Base-by-base conservation (phyloP, 2,888 invertebrate species). In the Dryococelus australis region DNA sequence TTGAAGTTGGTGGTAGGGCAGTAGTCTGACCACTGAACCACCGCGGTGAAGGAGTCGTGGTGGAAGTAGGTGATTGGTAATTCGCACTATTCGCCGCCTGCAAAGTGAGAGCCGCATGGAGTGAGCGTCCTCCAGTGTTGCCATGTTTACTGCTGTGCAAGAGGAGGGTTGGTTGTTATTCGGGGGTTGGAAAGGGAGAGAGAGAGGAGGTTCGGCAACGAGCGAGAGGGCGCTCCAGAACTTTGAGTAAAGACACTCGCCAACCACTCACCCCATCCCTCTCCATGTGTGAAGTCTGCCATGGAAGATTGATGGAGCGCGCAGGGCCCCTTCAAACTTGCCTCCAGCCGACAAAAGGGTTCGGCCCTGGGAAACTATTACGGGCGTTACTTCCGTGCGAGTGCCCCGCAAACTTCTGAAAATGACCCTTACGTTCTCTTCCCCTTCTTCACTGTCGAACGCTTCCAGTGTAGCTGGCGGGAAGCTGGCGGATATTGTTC, bases 321-420 rank as follows among this genome's bases (percentile, higher is more conserved):
- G 47, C 47, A 8, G 47, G 47, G 8, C 24, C 65, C 65, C 65
- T 65, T n/a, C 65, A 65, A 65, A 65, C 65, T 65, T 65, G 35
- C 35, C 35, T 35, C 65, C 65, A 24, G 24, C 65, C 65, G 65
- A 65, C 65, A 65, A 65, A 65, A 65, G 65, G n/a, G 65, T 16
- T 16, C 65, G 65, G 65, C 65, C 65, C n/a, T 8, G 65, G 20
- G 65, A 65, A 65, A 65, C 65, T 65, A 65, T 65, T 65, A 65
- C 65, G 65, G 65, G 65, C 65, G 65, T 65, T 65, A 65, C 65
- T 65, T 65, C 65, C 65, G 65, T n/a, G n/a, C 65, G 65, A 65
- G 65, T 65, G 65, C 13, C 65, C 65, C 24, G 65, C 65, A 65
- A 65, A 20, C n/a, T 65, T n/a, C 65, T 65, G 65, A n/a, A 65